Percentiles rank a stretch among this genome's conserved stretches.
phyloP scores from a whole-genome alignment of 2,797 vertebrate species.

The Mastacembelus armatus region DNA sequence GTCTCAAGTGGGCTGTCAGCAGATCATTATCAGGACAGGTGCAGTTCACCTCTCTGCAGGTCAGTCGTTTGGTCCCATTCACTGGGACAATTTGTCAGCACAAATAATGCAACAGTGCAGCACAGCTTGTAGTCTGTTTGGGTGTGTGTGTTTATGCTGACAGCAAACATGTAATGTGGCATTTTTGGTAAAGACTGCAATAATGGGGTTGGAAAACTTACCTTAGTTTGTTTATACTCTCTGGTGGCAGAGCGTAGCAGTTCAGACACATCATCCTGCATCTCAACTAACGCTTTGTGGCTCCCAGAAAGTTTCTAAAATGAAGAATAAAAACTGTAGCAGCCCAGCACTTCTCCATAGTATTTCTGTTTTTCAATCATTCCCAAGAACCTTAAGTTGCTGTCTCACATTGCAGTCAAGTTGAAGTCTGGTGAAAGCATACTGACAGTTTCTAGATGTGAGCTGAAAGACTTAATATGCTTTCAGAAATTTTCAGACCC shows the following conservation, averaged over 20 bases:
- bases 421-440: conserved; percentile 3
- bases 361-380: conserved; percentile 23
- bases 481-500: no score
- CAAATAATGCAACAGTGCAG: conserved; percentile 34
- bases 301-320: conserved; percentile 95
- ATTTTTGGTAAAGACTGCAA: background rate
- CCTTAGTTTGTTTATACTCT: conserved; percentile 91
- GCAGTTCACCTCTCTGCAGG: conserved; percentile 47
- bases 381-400: background rate
- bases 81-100: conserved; percentile 41
- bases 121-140: conserved; percentile 3
- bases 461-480: no score
- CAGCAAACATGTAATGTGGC: background rate
- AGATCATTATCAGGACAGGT: conserved; percentile 69
- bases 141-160: background rate
- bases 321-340: conserved; percentile 21
- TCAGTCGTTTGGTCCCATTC: conserved; percentile 39
- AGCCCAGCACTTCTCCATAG: conserved; percentile 16
- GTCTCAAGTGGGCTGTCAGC: conserved; percentile 75
- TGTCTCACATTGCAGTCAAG: conserved; percentile 14
- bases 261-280: conserved; percentile 93
- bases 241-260: conserved; percentile 88
- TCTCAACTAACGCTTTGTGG: conserved; percentile 98
- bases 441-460: conserved; percentile 23
- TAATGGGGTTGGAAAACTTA: conserved; percentile 63